phyloP scores from a whole-genome alignment of 2,113 vertebrate species.

The Hemiscyllium ocellatum region DNA sequence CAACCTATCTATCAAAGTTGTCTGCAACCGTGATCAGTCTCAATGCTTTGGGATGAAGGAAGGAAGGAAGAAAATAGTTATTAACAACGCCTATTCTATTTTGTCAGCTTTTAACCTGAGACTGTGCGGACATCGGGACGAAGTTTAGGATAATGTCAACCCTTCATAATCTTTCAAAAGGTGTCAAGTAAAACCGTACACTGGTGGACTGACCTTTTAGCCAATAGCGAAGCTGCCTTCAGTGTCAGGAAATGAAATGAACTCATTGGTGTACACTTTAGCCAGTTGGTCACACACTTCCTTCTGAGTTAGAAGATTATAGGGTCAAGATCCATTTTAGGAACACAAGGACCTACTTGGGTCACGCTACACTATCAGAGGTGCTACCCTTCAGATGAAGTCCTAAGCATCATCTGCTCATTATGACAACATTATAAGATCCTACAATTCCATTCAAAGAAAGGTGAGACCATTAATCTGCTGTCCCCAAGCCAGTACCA shows the following conservation, averaged over 20 bases:
- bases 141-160: neutral
- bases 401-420: neutral
- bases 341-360: neutral
- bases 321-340: neutral
- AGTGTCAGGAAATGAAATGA: neutral
- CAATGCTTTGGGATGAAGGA: neutral
- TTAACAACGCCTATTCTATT: neutral
- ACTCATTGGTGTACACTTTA: no score
- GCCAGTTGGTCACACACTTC: no score
- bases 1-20: neutral
- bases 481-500: neutral
- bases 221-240: neutral
- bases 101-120: neutral
- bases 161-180: neutral
- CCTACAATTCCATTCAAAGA: neutral
- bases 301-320: neutral
- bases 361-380: no score
- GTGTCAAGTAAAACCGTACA: neutral
- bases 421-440: neutral
- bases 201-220: neutral
- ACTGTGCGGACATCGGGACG: neutral
- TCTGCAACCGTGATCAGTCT: neutral
- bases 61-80: neutral
- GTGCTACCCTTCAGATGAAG: neutral
- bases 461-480: neutral